These are phyloP conservation scores for Uropetala carovei DNA, from an alignment of 2,888 invertebrate genomes.

Conservation along the genomic window DNA sequence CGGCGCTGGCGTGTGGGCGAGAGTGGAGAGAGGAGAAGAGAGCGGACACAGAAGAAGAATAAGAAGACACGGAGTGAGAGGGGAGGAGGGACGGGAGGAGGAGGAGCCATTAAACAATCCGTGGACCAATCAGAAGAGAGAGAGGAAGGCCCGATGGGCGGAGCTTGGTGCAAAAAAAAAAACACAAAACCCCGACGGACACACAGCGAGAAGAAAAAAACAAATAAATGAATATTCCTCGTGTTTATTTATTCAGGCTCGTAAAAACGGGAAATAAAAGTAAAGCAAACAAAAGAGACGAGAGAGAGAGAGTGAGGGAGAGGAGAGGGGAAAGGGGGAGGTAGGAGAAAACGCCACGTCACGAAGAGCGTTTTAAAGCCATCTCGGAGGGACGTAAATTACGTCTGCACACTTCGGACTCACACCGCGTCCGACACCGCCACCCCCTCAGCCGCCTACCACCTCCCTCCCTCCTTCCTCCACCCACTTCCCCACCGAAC, in stretches of 20 bases:
- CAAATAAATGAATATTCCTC: conserved; percentile 8
- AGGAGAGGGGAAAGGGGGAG: background rate
- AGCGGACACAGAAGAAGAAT: background rate
- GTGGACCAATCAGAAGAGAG: conserved; percentile 7
- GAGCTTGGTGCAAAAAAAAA: background rate
- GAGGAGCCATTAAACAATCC: conserved; percentile 60
- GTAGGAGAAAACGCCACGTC: background rate
- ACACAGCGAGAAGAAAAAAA: background rate
- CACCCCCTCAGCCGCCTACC: background rate
- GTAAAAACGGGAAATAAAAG: conserved; percentile 33
- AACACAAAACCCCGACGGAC: background rate
- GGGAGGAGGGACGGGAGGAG: conserved; percentile 18
- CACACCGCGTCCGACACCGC: background rate
- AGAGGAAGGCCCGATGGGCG: conserved; percentile 25
- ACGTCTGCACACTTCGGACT: conserved; percentile 42
- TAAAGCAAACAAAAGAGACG: conserved; percentile 24
- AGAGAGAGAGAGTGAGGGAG: background rate
- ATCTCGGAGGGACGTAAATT: conserved; percentile 31
- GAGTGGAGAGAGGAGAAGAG: background rate
- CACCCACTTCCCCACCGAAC: too few relatives aligned
- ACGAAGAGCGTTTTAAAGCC: conserved; percentile 29
- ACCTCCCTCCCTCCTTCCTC: background rate
- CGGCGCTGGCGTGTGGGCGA: background rate
- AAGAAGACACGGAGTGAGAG: background rate
- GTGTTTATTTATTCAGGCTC: conserved; percentile 51